Percentiles rank a stretch among this genome's conserved stretches.
Evolutionary conservation across 2,888 invertebrate genomes (phyloP).

Genomic region (Chelonus formosanus): DNA sequence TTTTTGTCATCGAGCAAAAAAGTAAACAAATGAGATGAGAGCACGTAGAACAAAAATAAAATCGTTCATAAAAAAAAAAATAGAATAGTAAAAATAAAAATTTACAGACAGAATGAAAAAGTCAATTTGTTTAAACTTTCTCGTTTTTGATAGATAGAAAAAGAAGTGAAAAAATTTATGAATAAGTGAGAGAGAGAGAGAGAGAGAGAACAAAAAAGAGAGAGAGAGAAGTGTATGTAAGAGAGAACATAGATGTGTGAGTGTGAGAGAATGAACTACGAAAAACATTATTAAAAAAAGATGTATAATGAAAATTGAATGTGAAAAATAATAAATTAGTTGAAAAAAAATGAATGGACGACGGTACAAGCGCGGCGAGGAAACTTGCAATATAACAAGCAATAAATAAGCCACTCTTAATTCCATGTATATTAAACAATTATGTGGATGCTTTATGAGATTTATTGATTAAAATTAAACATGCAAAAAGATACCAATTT

Average conservation of each 20-base stretch:
- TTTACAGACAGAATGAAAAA: neutral
- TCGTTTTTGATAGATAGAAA: slow-evolving; percentile 6
- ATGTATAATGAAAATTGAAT: slow-evolving; percentile 24
- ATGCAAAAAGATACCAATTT: slow-evolving; percentile 61
- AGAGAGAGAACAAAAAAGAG: neutral
- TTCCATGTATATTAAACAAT: slow-evolving; percentile 63
- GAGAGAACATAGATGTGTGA: slow-evolving; percentile 12
- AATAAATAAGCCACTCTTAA: slow-evolving; percentile 63
- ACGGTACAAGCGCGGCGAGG: slow-evolving; percentile 55
- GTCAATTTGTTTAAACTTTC: slow-evolving; percentile 11
- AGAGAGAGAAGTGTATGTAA: slow-evolving; percentile 1
- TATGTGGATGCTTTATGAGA: slow-evolving; percentile 62
- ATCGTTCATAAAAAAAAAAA: slow-evolving; percentile 2
- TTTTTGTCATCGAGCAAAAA: too few species aligned
- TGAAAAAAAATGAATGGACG: slow-evolving; percentile 39
- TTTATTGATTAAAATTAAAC: slow-evolving; percentile 59
- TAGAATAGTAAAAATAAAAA: slow-evolving; percentile 3
- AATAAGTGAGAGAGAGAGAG: neutral
- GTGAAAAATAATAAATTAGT: too few species aligned
- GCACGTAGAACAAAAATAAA: too few species aligned
- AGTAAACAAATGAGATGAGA: too few species aligned
- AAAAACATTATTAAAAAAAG: slow-evolving; percentile 28
- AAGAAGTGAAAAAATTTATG: slow-evolving; percentile 6
- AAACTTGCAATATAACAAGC: slow-evolving; percentile 64
- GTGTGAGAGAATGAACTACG: slow-evolving; percentile 27